Evolutionary conservation across 2,888 invertebrate species (phyloP).

Genomic region (Eulithis testata): DNA sequence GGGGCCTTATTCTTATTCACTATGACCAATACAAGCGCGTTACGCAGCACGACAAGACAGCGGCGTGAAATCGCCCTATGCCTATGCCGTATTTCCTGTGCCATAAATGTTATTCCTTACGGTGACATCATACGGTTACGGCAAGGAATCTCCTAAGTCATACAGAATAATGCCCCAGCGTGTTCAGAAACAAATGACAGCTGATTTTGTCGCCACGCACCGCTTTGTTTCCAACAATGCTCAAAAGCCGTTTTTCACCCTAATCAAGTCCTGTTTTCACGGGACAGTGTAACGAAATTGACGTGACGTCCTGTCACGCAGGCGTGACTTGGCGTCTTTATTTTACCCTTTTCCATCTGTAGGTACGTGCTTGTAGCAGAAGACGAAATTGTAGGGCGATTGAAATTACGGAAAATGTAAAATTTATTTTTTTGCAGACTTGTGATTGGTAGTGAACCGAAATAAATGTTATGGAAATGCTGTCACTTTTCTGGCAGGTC

Average conservation of each 20-base stretch:
- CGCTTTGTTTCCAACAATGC: background rate
- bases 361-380: constrained; percentile 14
- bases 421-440: background rate
- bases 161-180: no score
- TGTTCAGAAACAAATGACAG: background rate
- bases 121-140: no score
- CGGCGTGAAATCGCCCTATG: no score
- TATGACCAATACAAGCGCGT: no score
- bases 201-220: background rate
- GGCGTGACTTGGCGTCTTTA: constrained; percentile 21
- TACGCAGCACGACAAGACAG: no score
- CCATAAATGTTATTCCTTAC: no score
- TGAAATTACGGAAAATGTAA: constrained; percentile 9
- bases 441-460: background rate
- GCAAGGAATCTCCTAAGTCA: no score
- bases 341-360: constrained; percentile 29
- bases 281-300: constrained; percentile 19
- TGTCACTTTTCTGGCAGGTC: no score
- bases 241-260: constrained; percentile 18
- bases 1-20: no score
- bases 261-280: constrained; percentile 14
- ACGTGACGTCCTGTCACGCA: constrained; percentile 20
- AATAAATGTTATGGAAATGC: no score
- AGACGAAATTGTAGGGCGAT: constrained; percentile 10
- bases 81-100: no score